Conservation (phyloP, 2,113 vertebrate species). For the Heliornis fulica region DNA sequence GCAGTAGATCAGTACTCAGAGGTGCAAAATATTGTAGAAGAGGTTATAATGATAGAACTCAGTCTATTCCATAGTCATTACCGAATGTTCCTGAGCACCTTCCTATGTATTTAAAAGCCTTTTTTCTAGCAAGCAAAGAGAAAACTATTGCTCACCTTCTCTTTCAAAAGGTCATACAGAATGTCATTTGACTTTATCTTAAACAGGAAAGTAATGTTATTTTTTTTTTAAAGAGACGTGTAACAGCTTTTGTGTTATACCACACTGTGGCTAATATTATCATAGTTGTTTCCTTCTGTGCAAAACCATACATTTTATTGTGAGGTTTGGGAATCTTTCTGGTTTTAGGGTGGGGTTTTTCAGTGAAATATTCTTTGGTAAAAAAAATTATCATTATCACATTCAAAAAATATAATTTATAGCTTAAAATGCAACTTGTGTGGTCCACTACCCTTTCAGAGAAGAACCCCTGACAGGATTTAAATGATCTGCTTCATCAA, state of each 20-base stretch:
- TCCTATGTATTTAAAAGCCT: not conserved
- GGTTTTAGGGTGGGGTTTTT: too few relatives aligned
- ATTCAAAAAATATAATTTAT: rapidly evolving
- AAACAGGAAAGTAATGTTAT: not conserved
- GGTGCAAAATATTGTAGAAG: not conserved
- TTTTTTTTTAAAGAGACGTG: not conserved
- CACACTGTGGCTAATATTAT: not conserved
- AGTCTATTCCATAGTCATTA: not conserved
- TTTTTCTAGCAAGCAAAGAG: not conserved
- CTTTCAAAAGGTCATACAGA: not conserved
- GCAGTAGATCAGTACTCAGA: not conserved
- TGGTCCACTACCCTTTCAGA: not conserved
- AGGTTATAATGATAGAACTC: not conserved
- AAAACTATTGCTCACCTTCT: not conserved
- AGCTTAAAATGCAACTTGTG: not conserved
- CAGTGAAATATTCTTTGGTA: not conserved
- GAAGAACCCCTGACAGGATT: not conserved
- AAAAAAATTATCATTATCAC: not conserved
- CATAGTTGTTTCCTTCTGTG: rapidly evolving
- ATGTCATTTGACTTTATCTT: not conserved
- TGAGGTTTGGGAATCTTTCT: not conserved
- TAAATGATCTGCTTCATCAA: not conserved
- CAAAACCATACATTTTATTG: not conserved
- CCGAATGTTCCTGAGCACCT: rapidly evolving
- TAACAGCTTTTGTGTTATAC: not conserved